These are phyloP conservation scores for Lithophane socia DNA, from an alignment of 2,888 invertebrate genomes.

Conservation along the genomic window DNA sequence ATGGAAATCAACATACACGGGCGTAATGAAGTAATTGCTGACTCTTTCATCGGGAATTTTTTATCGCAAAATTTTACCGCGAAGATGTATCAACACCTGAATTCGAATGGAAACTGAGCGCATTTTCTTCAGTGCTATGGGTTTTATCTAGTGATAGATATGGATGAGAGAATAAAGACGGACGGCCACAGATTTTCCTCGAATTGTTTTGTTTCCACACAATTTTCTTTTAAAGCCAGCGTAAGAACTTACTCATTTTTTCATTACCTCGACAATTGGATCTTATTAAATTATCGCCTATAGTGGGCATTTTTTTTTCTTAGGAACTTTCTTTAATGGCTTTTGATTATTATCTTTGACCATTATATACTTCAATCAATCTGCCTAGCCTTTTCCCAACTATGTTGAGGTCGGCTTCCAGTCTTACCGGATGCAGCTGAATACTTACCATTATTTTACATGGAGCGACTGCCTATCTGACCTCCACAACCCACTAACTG, in stretches of 20 bases:
- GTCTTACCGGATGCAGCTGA: too few species aligned
- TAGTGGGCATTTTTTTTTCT: neutral
- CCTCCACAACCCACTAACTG: too few species aligned
- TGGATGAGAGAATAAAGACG: slow-evolving; percentile 46
- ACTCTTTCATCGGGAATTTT: slow-evolving; percentile 12
- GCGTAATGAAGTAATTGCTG: slow-evolving; percentile 5
- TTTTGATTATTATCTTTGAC: neutral
- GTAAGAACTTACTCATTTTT: neutral
- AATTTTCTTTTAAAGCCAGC: neutral
- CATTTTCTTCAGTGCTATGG: slow-evolving; percentile 52
- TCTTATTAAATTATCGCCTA: neutral
- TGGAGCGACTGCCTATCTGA: too few species aligned
- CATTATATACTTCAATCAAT: too few species aligned
- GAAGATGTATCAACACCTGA: slow-evolving; percentile 61
- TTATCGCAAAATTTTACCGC: slow-evolving; percentile 14
- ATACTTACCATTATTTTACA: too few species aligned
- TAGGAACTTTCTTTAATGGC: neutral
- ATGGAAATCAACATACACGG: slow-evolving; percentile 15
- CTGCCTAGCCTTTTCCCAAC: too few species aligned
- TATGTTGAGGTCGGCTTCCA: too few species aligned
- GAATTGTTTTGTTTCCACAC: slow-evolving; percentile 19
- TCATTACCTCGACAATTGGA: neutral
- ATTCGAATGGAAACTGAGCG: slow-evolving; percentile 69
- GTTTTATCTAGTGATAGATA: slow-evolving; percentile 65
- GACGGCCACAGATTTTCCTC: slow-evolving; percentile 46